Evolutionary conservation across 1,140 invertebrate genomes (phyloP).

Genomic region (Melipona quadrifasciata): DNA sequence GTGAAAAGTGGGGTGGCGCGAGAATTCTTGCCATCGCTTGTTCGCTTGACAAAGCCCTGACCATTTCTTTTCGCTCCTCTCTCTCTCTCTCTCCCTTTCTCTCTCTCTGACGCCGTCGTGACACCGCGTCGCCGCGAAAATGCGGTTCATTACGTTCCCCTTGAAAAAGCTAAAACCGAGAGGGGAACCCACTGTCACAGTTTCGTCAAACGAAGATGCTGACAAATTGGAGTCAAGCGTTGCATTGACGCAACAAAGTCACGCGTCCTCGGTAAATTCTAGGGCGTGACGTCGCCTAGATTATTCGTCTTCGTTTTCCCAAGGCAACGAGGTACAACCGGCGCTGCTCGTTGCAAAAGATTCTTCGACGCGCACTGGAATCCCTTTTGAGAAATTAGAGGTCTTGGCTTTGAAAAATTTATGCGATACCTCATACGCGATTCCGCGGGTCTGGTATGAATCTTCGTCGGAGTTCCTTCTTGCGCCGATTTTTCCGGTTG

Average conservation of each 20-base stretch:
- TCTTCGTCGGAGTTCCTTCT: neutral
- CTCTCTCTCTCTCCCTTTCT: neutral
- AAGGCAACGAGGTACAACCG: too few species aligned
- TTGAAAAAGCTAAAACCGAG: neutral
- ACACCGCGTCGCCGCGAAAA: slow-evolving; percentile 51
- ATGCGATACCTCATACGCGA: neutral
- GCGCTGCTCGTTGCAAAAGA: neutral
- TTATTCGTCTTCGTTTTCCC: slow-evolving; percentile 30
- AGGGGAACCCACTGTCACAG: slow-evolving; percentile 6
- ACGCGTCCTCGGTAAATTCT: neutral
- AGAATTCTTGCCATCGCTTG: slow-evolving; percentile 17
- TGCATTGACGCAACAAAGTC: too few species aligned
- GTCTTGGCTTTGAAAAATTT: neutral
- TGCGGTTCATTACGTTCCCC: slow-evolving; percentile 59
- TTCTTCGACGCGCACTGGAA: neutral
- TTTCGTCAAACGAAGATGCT: slow-evolving; percentile 26
- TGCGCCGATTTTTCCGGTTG: neutral
- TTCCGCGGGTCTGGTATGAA: neutral
- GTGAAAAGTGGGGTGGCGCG: slow-evolving; percentile 32
- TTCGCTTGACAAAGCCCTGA: slow-evolving; percentile 47
- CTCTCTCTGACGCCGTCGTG: slow-evolving; percentile 30
- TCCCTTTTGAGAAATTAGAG: neutral
- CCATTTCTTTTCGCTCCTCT: slow-evolving; percentile 48
- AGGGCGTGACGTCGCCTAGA: neutral
- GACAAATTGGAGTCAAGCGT: slow-evolving; percentile 60